Evolutionary conservation across 2,113 vertebrate species (phyloP), one percentile per base, ranked within the genome.

Genomic region (Nymphicus hollandicus): DNA sequence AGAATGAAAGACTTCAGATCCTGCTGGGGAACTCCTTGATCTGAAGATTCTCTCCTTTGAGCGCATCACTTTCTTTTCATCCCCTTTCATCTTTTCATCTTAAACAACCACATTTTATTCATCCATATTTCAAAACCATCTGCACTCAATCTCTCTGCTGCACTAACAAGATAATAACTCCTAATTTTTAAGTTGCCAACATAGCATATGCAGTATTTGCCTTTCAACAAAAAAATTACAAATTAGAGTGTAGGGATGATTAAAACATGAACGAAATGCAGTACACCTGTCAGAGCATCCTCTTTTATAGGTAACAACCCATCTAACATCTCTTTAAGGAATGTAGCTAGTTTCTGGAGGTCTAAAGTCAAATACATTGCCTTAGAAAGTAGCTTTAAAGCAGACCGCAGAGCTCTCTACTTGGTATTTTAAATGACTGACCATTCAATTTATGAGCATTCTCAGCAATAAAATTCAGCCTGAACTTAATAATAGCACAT

Each of bases 401-500:
- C 91, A 97, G 97, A 96, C 80, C 35, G 9, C 95, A 98, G 88
- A 97, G 96, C 95, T 97, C 95, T 98, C 96, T 96, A 89, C 97
- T 98, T 95, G 85, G 97, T 98, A 98, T 98, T 98, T 99, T 98
- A 99, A 98, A 98, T 98, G 98, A 98, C 98, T 98, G 98, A 98
- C 98, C 97, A 89, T 97, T 98, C 98, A 98, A 98, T 98, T 98
- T 99, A 99, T 98, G 98, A 98, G 97, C 97, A 97, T 98, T 98
- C 95, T 86, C 80, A 94, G 98, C 97, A 98, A 98, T 98, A 98
- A 99, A 98, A 98, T 98, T 98, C 98, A 98, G 98, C 96, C 97
- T 97, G 98, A 98, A 98, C 98, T 98, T 98, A 98, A 98, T 98
- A 98, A 98, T 98, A 98, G 97, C 98, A 98, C 98, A 98, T 98